Conservation (phyloP, 2,888 invertebrate species). For the Himalopsyche japonica region DNA sequence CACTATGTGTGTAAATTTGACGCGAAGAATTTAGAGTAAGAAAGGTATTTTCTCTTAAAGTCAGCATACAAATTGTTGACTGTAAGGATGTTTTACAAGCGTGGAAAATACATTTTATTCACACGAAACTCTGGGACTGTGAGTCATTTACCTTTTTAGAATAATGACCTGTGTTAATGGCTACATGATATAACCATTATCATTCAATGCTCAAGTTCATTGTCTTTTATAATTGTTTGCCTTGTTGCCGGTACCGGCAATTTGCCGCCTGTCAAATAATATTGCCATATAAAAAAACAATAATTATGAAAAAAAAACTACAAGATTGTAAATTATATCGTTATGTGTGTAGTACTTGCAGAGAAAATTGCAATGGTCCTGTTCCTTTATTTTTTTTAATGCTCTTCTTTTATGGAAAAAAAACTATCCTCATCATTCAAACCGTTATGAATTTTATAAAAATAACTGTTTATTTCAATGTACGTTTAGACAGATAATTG, state of each 20-base stretch:
- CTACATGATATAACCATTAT: neutral
- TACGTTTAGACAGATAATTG: too few relatives aligned
- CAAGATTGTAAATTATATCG: too few relatives aligned
- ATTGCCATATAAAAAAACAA: neutral
- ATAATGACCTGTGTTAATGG: neutral
- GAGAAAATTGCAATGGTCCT: too few relatives aligned
- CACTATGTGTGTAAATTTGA: neutral
- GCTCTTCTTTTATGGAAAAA: too few relatives aligned
- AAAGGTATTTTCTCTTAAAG: neutral
- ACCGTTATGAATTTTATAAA: too few relatives aligned
- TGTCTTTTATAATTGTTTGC: neutral
- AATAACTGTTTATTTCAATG: too few relatives aligned
- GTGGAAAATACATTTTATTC: neutral
- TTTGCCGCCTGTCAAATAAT: neutral
- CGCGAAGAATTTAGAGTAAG: too few relatives aligned
- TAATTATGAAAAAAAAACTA: too few relatives aligned
- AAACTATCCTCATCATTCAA: too few relatives aligned
- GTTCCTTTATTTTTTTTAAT: too few relatives aligned
- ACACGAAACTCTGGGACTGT: neutral
- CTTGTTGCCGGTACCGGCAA: neutral
- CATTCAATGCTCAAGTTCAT: neutral
- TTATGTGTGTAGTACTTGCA: too few relatives aligned
- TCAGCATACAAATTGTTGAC: neutral
- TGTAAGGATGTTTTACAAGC: neutral
- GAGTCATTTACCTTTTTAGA: neutral